A percentile compares a stretch with the other conserved stretches of the same genome.
These are phyloP conservation scores for Drosophila murphyi DNA, from an alignment of 1,140 invertebrate species.

Conservation along the genomic window DNA sequence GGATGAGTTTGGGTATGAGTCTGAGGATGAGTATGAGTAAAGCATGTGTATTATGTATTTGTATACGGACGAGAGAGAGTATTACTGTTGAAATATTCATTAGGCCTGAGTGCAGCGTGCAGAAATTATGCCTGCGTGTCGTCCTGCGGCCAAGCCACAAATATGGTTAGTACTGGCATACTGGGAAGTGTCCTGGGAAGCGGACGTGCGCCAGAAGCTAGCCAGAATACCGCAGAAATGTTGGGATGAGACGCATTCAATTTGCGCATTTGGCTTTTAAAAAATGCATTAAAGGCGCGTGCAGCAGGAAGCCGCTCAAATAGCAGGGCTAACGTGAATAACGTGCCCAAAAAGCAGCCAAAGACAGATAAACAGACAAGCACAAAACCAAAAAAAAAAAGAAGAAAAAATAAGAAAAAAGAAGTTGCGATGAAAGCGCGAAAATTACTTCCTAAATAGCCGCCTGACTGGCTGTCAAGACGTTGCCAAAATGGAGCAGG, in stretches of 20 bases:
- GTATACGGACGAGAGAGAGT: constrained; percentile 45
- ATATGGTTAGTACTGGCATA: not conserved
- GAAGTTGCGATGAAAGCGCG: constrained; percentile 76
- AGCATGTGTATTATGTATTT: constrained; percentile 60
- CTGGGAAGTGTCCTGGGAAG: constrained; percentile 39
- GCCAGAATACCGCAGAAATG: constrained; percentile 55
- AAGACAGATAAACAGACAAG: constrained; percentile 53
- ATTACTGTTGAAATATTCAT: constrained; percentile 76
- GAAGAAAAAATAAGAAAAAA: constrained; percentile 24
- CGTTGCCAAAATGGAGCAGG: constrained; percentile 29
- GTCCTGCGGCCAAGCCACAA: constrained; percentile 44
- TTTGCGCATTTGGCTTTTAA: constrained; percentile 81
- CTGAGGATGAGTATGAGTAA: constrained; percentile 14
- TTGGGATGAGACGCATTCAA: constrained; percentile 68
- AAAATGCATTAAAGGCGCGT: constrained; percentile 76
- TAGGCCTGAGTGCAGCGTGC: constrained; percentile 75
- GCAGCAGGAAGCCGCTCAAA: constrained; percentile 33
- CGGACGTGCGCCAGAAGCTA: constrained; percentile 41
- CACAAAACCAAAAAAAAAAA: constrained; percentile 20
- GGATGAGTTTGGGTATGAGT: not conserved
- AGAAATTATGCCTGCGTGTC: constrained; percentile 79
- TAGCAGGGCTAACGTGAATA: constrained; percentile 59
- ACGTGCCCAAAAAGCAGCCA: constrained; percentile 74
- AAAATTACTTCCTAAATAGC: constrained; percentile 82
- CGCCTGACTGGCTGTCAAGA: constrained; percentile 80